phyloP scores from a whole-genome alignment of 2,888 invertebrate genomes.

The Hydroisotoma schaefferi region DNA sequence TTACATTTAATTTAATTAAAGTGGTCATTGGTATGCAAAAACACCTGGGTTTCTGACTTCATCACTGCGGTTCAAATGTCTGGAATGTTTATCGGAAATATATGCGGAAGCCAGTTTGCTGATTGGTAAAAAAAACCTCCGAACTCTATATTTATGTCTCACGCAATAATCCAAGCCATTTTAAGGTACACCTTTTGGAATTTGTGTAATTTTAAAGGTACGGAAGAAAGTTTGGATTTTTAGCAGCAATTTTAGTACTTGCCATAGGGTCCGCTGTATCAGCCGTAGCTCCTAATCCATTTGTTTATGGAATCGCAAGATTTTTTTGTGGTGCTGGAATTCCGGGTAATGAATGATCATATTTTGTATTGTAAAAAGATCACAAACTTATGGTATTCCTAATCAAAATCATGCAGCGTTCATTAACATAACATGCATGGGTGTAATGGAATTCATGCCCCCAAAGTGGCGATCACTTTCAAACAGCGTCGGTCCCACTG shows the following conservation, averaged over 20 bases:
- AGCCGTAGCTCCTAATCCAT: constrained; percentile 21
- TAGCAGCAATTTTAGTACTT: constrained; percentile 32
- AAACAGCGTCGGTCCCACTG: constrained; percentile 36
- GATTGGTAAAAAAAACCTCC: constrained; percentile 24
- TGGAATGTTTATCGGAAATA: constrained; percentile 34
- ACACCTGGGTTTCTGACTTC: constrained; percentile 37
- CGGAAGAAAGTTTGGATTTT: constrained; percentile 29
- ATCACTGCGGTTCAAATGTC: constrained; percentile 41
- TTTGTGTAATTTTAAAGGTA: constrained; percentile 11
- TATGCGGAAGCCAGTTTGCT: constrained; percentile 25
- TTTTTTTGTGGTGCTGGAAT: constrained; percentile 37
- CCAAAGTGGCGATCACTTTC: constrained; percentile 35
- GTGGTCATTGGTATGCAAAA: constrained; percentile 36
- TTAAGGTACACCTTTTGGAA: not conserved
- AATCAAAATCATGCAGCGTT: too few species aligned
- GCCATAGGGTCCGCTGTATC: constrained; percentile 23
- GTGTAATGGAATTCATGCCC: constrained; percentile 39
- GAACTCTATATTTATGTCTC: not conserved
- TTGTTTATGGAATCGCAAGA: constrained; percentile 30
- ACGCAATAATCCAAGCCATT: not conserved
- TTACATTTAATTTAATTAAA: constrained; percentile 7
- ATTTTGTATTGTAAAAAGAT: too few species aligned
- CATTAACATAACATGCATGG: constrained; percentile 10
- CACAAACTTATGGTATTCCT: too few species aligned
- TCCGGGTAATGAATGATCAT: constrained; percentile 28